Percentiles rank a stretch among this genome's conserved stretches.
These are phyloP conservation scores for Drosophila basisetae DNA, from an alignment of 2,888 invertebrate species.

Conservation along the genomic window DNA sequence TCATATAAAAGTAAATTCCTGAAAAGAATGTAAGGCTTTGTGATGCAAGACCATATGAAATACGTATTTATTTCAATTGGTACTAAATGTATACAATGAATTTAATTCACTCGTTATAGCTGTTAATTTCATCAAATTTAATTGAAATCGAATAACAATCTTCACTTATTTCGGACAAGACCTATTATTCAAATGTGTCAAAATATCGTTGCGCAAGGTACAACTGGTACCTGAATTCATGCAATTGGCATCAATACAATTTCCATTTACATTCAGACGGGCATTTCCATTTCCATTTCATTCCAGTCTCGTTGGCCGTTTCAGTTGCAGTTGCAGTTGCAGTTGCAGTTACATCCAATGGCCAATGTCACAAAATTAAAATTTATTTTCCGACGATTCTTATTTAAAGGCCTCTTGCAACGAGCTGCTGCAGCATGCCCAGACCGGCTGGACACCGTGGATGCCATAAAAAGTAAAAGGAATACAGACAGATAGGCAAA, in stretches of 20 bases:
- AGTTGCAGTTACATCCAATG: conserved; percentile 24
- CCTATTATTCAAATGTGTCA: conserved; percentile 57
- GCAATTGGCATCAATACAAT: conserved; percentile 39
- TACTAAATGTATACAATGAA: not conserved
- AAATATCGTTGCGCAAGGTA: conserved; percentile 49
- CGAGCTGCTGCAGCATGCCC: not conserved
- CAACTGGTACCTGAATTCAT: conserved; percentile 1
- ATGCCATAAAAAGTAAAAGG: not conserved
- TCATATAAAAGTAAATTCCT: no score
- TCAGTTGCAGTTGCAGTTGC: conserved; percentile 8
- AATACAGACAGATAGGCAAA: conserved; percentile 8
- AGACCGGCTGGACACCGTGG: not conserved
- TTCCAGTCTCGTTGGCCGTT: conserved; percentile 2
- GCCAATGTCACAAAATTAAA: conserved; percentile 65
- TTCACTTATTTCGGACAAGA: conserved; percentile 27
- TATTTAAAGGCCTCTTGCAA: conserved; percentile 58
- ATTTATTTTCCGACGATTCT: conserved; percentile 67
- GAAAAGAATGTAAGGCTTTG: not conserved
- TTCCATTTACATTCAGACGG: conserved; percentile 13
- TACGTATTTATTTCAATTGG: not conserved
- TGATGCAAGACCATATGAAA: not conserved
- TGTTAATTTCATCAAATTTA: conserved; percentile 5
- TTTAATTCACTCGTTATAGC: not conserved
- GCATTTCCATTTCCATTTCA: conserved; percentile 17
- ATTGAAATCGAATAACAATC: conserved; percentile 26